phyloP scores from a whole-genome alignment of 2,888 invertebrate species.

The Erebia palarica region DNA sequence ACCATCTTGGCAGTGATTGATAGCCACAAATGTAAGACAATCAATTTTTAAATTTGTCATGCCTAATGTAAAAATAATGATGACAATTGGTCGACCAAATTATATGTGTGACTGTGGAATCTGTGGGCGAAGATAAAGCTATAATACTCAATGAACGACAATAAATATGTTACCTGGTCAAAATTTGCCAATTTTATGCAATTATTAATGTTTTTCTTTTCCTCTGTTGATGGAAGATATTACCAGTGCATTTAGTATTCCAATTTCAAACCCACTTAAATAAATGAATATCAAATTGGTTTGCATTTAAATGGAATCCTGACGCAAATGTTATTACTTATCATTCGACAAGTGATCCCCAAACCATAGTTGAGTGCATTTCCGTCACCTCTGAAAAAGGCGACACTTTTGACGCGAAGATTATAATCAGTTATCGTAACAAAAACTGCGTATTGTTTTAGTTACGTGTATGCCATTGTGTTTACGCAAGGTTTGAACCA shows the following conservation, averaged over 20 bases:
- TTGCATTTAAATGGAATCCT: slow-evolving; percentile 36
- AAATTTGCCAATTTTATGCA: too few relatives aligned
- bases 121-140: neutral
- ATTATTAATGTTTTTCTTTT: too few relatives aligned
- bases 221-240: too few relatives aligned
- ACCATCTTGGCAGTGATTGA: slow-evolving; percentile 16
- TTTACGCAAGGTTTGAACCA: slow-evolving; percentile 6
- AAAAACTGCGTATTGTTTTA: slow-evolving; percentile 27
- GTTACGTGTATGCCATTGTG: slow-evolving; percentile 14
- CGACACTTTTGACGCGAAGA: slow-evolving; percentile 63
- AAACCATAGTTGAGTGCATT: slow-evolving; percentile 67
- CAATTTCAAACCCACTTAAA: too few relatives aligned
- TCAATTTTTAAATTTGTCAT: slow-evolving; percentile 7
- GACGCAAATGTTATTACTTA: slow-evolving; percentile 57
- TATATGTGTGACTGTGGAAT: neutral
- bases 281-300: neutral
- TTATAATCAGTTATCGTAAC: slow-evolving; percentile 48
- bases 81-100: neutral
- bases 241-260: too few relatives aligned
- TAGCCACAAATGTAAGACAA: slow-evolving; percentile 6
- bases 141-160: too few relatives aligned
- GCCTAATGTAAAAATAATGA: slow-evolving; percentile 24
- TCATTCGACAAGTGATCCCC: slow-evolving; percentile 60
- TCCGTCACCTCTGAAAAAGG: slow-evolving; percentile 66
- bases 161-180: too few relatives aligned